Evolutionary conservation across 2,888 invertebrate species (phyloP).

Genomic region (Cephus sareptanus): DNA sequence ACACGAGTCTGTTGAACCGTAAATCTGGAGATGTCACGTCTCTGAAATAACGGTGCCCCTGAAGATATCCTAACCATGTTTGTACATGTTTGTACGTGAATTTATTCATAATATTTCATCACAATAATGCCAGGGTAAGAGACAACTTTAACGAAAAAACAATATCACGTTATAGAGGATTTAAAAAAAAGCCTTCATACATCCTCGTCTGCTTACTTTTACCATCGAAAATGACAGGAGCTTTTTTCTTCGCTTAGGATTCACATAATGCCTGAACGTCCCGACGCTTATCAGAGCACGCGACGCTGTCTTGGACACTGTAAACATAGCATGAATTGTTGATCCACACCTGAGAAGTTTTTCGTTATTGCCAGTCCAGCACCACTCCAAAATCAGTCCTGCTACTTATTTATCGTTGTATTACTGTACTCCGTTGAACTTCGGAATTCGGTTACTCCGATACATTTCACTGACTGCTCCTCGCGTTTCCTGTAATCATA

Average conservation of each 20-base stretch:
- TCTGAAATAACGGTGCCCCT: conserved; percentile 34
- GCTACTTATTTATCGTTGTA: not conserved
- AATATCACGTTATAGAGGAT: not conserved
- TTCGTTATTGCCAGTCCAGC: not conserved
- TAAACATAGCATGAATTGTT: not conserved
- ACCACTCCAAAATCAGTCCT: not conserved
- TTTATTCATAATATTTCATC: conserved; percentile 28
- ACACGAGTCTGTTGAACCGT: conserved; percentile 25
- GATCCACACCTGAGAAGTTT: not conserved
- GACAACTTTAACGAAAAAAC: not conserved
- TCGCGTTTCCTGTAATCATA: not conserved
- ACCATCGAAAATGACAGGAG: not conserved
- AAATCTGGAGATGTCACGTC: conserved; percentile 38
- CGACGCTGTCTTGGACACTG: not conserved
- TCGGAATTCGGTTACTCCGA: not conserved
- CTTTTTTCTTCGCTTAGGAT: not conserved
- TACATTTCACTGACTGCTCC: not conserved
- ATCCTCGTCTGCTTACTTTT: not conserved
- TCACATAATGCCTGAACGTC: not conserved
- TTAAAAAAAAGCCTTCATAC: not conserved
- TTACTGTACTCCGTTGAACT: not conserved
- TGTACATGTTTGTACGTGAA: conserved; percentile 29
- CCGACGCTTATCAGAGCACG: not conserved
- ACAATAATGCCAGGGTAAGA: conserved; percentile 44
- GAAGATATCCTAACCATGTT: conserved; percentile 31